phyloP scores from a whole-genome alignment of 2,113 vertebrate genomes.

The Aegithalos caudatus region DNA sequence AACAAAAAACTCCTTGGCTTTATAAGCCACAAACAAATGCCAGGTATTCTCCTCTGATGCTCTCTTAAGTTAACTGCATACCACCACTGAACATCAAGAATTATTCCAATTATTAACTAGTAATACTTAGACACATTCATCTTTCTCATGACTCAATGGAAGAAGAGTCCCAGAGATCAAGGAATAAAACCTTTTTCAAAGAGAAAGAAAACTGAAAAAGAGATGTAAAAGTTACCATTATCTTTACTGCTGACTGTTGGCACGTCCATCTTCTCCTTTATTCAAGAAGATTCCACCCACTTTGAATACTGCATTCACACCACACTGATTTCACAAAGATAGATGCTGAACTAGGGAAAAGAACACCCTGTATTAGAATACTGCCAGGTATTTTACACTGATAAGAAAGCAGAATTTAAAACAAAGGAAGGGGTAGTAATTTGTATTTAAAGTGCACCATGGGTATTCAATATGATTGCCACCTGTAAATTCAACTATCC shows the following conservation, averaged over 20 bases:
- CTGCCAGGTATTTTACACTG: not conserved
- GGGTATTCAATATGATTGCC: not conserved
- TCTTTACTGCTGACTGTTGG: conserved; percentile 36
- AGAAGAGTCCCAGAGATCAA: not conserved
- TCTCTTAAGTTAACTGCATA: not conserved
- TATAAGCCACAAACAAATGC: not conserved
- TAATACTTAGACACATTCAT: not conserved
- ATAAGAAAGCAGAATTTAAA: not conserved
- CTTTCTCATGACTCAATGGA: not conserved
- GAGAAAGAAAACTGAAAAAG: not conserved
- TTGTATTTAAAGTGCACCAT: not conserved
- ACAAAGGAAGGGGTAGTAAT: not conserved
- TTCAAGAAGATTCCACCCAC: conserved; percentile 14
- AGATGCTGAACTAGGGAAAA: conserved; percentile 1
- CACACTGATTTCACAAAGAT: not conserved
- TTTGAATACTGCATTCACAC: conserved; percentile 49
- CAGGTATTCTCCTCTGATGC: not conserved
- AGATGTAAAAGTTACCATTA: conserved; percentile 48
- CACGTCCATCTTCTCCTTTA: conserved; percentile 53
- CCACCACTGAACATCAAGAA: not conserved
- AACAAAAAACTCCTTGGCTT: not conserved
- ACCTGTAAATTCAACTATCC: not conserved
- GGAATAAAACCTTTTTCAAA: not conserved
- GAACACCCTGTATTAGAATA: not conserved
- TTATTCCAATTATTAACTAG: not conserved